A percentile compares a stretch with the other conserved stretches of the same genome.
phyloP scores from a whole-genome alignment of 2,113 vertebrate species.

The Odontesthes bonariensis region DNA sequence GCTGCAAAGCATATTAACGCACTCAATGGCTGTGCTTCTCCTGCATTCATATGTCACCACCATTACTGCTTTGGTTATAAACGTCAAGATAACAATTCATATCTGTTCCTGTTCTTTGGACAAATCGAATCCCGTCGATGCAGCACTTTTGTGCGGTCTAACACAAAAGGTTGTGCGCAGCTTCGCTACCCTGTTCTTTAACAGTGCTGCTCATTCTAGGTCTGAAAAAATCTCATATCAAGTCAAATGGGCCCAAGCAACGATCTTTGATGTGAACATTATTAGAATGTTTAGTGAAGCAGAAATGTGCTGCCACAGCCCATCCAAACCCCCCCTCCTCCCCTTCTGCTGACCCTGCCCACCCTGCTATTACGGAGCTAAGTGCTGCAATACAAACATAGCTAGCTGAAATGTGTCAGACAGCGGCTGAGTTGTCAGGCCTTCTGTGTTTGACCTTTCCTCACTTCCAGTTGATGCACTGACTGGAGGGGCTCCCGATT shows the following conservation, averaged over 20 bases:
- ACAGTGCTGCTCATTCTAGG: constrained; percentile 33
- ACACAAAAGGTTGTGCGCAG: too few relatives aligned
- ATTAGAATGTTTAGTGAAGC: constrained; percentile 80
- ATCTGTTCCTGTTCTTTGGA: background rate
- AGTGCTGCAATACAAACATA: constrained; percentile 81
- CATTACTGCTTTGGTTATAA: background rate
- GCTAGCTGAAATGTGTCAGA: constrained; percentile 80
- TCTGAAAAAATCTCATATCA: constrained; percentile 60
- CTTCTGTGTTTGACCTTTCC: constrained; percentile 80
- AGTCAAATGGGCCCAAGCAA: constrained; percentile 70
- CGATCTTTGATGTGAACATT: constrained; percentile 77
- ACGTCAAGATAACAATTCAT: background rate
- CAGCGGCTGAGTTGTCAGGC: constrained; percentile 79
- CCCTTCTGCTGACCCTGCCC: constrained; percentile 64
- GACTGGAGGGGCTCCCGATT: constrained; percentile 78
- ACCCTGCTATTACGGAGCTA: constrained; percentile 79
- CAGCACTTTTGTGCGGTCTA: background rate
- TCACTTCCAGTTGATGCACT: constrained; percentile 77
- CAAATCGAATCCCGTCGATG: background rate
- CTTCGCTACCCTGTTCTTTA: too few relatives aligned
- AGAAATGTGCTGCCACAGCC: constrained; percentile 73
- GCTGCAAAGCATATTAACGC: background rate
- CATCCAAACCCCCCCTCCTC: constrained; percentile 28
- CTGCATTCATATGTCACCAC: background rate
- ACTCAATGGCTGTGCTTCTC: background rate